Evolutionary conservation across 2,888 invertebrate genomes (phyloP), one percentile per base, ranked within the genome.

Genomic region (Drosophila melanosoma): DNA sequence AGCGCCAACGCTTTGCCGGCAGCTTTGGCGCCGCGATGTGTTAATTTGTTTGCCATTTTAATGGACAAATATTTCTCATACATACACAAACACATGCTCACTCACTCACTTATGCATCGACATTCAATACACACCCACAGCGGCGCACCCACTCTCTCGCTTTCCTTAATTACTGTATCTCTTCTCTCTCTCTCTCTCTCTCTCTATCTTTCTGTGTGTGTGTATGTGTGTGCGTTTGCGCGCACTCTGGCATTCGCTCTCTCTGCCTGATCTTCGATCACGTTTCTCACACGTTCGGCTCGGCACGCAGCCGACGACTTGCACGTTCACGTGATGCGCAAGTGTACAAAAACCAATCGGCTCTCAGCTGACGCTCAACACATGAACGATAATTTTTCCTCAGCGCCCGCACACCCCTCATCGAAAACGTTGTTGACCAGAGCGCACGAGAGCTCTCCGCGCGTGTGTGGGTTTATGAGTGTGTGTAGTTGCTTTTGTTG

Each of bases 301-400:
- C 79, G 82, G 69, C 74, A 58, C 63, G 66, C 81, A 72, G 63
- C 53, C 78, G 78, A 89, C 87, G 85, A 89, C 82, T 57, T 26
- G 61, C 71, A 76, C 78, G 82, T 90, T 91, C 89, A 89, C 89
- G 89, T 89, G 89, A 89, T 90, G 71, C 72, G 74, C 88, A 89
- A 87, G 80, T 90, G 89, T 81, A 78, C 83, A 79, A 76, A 72
- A 72, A 65, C 68, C 61, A 67, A 71, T 79, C 81, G 75, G 72
- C 75, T 75, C 76, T 82, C 81, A 38, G 54, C 45, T 35, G 57
- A 38, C 77, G 59, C 8, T 49, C 29, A 53, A 23, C 45, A 57
- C 12, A 40, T 17, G 33, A 57, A 17, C 61, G 66, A 32, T 35
- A 17, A 53, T 40, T 35, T 58, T 35, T 35, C 62, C 32, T 23